A percentile compares a stretch with the other conserved stretches of the same genome.
phyloP scores from a whole-genome alignment of 2,113 vertebrate genomes.

The Datnioides undecimradiatus region DNA sequence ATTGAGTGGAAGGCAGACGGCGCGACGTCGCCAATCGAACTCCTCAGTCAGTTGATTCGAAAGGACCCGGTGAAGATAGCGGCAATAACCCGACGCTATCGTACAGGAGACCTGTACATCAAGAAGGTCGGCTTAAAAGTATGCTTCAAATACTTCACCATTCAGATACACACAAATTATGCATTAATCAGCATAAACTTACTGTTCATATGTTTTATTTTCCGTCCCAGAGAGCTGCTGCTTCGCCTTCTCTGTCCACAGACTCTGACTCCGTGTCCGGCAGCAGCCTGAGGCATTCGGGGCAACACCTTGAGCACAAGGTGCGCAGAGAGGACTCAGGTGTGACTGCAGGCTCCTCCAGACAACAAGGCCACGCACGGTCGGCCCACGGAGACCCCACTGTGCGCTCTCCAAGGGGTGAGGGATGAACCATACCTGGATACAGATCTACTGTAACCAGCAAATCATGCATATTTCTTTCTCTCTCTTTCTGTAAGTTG shows the following conservation, averaged over 20 bases:
- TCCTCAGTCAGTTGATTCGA: constrained; percentile 91
- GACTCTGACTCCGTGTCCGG: constrained; percentile 58
- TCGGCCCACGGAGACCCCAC: constrained; percentile 43
- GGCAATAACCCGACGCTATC: constrained; percentile 90
- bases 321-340: constrained; percentile 42
- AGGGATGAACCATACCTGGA: not conserved
- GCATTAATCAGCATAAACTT: rapidly evolving
- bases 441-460: not conserved
- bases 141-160: rapidly evolving
- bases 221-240: constrained; percentile 52
- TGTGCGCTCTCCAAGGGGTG: constrained; percentile 72
- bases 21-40: constrained; percentile 92
- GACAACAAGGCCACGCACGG: constrained; percentile 43
- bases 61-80: constrained; percentile 89
- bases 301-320: constrained; percentile 45
- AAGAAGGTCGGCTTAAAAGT: constrained; percentile 85
- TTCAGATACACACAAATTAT: not conserved
- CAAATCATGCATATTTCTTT: not conserved
- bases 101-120: constrained; percentile 88
- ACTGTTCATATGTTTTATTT: not conserved
- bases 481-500: not conserved
- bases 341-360: constrained; percentile 22
- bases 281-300: constrained; percentile 39
- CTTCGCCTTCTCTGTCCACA: constrained; percentile 48
- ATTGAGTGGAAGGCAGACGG: constrained; percentile 93